Conservation (phyloP, 2,797 vertebrate genomes). For the Chelidonichthys spinosus region DNA sequence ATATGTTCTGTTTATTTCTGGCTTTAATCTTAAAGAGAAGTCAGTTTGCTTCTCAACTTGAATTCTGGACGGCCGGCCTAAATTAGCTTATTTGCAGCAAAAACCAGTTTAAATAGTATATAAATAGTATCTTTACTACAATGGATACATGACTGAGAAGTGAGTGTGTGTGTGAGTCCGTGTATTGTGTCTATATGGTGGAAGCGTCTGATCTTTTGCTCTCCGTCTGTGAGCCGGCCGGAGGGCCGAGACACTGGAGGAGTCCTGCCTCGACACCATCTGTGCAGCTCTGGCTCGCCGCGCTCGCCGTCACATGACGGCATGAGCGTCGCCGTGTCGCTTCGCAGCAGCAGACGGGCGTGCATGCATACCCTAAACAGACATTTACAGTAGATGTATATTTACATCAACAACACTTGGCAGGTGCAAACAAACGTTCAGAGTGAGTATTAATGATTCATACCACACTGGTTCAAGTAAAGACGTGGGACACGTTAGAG, state of each 20-base stretch:
- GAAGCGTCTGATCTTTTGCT: slow-evolving; percentile 60
- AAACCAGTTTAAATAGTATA: background rate
- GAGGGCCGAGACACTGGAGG: slow-evolving; percentile 52
- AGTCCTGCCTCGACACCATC: slow-evolving; percentile 74
- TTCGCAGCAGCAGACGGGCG: slow-evolving; percentile 28
- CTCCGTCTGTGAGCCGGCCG: slow-evolving; percentile 44
- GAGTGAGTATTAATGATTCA: slow-evolving; percentile 22
- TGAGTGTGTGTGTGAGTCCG: background rate
- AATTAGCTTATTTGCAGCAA: background rate
- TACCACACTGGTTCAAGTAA: background rate
- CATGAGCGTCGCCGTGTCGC: slow-evolving; percentile 16
- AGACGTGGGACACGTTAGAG: background rate
- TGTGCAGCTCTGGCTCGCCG: slow-evolving; percentile 61
- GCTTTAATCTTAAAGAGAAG: background rate
- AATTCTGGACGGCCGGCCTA: background rate
- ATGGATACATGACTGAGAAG: background rate
- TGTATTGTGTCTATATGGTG: background rate
- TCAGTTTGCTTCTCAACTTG: background rate
- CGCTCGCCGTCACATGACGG: slow-evolving; percentile 46
- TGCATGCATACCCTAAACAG: slow-evolving; percentile 5
- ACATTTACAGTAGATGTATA: slow-evolving; percentile 21
- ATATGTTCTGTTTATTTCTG: background rate
- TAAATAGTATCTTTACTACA: background rate
- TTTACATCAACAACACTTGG: slow-evolving; percentile 9
- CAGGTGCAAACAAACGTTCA: slow-evolving; percentile 4